These are phyloP conservation scores for Uloborus diversus DNA, from an alignment of 1,140 invertebrate species.

Conservation along the genomic window DNA sequence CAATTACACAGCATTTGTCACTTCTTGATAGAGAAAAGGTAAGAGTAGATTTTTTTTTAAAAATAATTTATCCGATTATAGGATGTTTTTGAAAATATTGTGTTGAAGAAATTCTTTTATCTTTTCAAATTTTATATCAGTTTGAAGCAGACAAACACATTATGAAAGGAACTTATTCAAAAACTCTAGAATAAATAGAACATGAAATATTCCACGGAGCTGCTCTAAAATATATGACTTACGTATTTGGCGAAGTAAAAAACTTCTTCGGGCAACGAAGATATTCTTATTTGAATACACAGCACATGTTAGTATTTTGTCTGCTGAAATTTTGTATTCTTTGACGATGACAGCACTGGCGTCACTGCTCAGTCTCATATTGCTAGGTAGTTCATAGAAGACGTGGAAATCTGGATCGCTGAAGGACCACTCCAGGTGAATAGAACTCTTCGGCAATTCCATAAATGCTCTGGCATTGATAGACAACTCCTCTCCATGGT, in stretches of 20 bases:
- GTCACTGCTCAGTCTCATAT: conserved; percentile 14
- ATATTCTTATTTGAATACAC: conserved; percentile 19
- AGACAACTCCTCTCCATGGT: conserved; percentile 17
- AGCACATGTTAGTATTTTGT: conserved; percentile 4
- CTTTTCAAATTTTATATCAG: too few relatives aligned
- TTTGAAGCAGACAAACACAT: too few relatives aligned
- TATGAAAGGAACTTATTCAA: too few relatives aligned
- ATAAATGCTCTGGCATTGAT: conserved; percentile 20
- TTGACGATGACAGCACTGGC: conserved; percentile 13
- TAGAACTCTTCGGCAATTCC: conserved; percentile 1
- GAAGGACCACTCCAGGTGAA: not conserved
- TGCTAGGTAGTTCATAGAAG: not conserved
- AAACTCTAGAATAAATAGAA: too few relatives aligned
- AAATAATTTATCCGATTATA: too few relatives aligned
- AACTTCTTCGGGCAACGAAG: conserved; percentile 13
- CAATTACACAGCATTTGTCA: too few relatives aligned
- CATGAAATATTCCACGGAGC: too few relatives aligned
- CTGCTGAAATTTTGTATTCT: not conserved
- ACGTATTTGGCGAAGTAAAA: conserved; percentile 25
- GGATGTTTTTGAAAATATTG: too few relatives aligned
- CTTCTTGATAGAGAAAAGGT: too few relatives aligned
- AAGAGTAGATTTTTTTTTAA: too few relatives aligned
- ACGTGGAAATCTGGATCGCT: not conserved
- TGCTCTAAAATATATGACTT: too few relatives aligned
- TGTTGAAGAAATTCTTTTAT: too few relatives aligned